Evolutionary conservation across 2,888 invertebrate species (phyloP).

Genomic region (Hydrotaea cyrtoneurina): DNA sequence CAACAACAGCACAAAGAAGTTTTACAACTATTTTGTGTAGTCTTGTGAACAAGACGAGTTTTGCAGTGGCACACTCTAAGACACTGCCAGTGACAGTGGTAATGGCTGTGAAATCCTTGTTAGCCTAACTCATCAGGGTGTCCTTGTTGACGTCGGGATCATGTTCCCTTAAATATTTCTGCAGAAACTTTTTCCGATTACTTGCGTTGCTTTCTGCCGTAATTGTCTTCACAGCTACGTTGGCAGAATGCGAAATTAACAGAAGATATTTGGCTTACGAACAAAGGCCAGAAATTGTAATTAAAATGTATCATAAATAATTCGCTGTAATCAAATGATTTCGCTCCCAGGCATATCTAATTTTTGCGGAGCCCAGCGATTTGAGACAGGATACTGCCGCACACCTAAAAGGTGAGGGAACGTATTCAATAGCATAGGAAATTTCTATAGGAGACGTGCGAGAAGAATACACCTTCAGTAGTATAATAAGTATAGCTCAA

Average conservation of each 20-base stretch:
- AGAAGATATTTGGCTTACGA: slow-evolving; percentile 17
- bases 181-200: slow-evolving; percentile 34
- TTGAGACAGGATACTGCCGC: neutral
- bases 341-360: neutral
- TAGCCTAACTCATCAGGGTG: slow-evolving; percentile 36
- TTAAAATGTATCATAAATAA: slow-evolving; percentile 29
- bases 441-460: neutral
- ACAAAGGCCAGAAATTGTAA: neutral
- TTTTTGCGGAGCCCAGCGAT: neutral
- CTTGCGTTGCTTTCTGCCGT: slow-evolving; percentile 17
- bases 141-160: neutral
- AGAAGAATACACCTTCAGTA: no score
- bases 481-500: no score
- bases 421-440: neutral
- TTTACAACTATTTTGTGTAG: slow-evolving; percentile 4
- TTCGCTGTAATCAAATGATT: neutral
- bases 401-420: neutral
- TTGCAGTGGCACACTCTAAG: neutral
- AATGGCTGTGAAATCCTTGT: slow-evolving; percentile 32
- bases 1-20: neutral
- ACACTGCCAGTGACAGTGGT: slow-evolving; percentile 27
- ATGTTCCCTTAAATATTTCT: slow-evolving; percentile 4
- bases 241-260: slow-evolving; percentile 23
- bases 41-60: slow-evolving; percentile 15
- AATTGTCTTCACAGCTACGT: slow-evolving; percentile 11